Percentiles rank a stretch among this genome's conserved stretches.
Evolutionary conservation across 2,113 vertebrate genomes (phyloP).

Genomic region (Enhydra lutris): DNA sequence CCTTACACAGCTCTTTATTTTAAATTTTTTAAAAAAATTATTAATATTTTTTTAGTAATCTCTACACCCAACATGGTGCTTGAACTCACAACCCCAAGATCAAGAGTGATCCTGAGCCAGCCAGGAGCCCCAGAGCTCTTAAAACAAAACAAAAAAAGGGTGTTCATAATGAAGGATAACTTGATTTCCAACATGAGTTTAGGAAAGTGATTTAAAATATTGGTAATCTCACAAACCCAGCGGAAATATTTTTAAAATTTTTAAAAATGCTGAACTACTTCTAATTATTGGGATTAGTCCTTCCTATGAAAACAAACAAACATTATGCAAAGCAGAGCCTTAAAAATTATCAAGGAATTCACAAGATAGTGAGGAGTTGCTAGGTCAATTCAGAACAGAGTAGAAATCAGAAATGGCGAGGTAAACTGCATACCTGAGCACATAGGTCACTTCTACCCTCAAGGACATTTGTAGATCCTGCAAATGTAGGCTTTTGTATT

Average conservation of each 20-base stretch:
- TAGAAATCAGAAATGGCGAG: background rate
- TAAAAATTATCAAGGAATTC: background rate
- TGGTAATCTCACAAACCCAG: background rate
- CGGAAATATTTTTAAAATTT: background rate
- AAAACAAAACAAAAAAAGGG: background rate
- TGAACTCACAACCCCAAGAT: background rate
- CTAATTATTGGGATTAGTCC: background rate
- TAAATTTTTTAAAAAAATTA: background rate
- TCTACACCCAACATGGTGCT: background rate
- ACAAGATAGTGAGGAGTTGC: background rate
- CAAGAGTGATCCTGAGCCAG: background rate
- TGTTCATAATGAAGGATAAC: background rate
- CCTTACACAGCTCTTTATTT: background rate
- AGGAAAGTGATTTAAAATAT: background rate
- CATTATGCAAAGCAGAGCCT: background rate
- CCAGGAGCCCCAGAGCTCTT: background rate
- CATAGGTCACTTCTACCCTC: background rate
- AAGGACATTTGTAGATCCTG: background rate
- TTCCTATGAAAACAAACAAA: background rate
- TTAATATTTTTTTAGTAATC: background rate
- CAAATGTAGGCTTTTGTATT: background rate
- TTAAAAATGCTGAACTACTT: background rate
- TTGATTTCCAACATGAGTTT: background rate
- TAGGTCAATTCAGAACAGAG: background rate
- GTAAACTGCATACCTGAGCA: background rate